A percentile compares a stretch with the other conserved stretches of the same genome.
phyloP scores from a whole-genome alignment of 2,113 vertebrate species.

The Leucopternis melanops region DNA sequence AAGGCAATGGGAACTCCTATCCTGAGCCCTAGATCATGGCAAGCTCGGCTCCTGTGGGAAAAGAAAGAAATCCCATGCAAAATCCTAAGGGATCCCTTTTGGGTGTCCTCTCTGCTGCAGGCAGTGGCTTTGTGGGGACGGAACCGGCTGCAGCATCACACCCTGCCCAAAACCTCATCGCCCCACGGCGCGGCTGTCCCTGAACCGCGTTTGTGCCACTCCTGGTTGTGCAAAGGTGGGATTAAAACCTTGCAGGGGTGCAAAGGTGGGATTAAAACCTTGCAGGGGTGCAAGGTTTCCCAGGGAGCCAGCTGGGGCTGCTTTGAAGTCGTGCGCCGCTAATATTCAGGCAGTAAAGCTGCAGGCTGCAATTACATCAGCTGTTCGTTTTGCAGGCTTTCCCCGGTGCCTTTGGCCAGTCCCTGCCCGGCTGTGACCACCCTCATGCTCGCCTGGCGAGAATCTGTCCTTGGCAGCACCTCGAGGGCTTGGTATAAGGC shows the following conservation, averaged over 20 bases:
- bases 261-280: not conserved
- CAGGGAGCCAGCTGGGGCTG: fast-evolving
- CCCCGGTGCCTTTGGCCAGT: not conserved
- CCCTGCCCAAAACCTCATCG: not conserved
- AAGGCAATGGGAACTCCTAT: too few species aligned
- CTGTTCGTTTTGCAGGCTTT: not conserved
- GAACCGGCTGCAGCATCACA: not conserved
- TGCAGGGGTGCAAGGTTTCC: not conserved
- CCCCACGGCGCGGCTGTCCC: fast-evolving
- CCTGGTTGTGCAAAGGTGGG: too few species aligned
- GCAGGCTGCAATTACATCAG: not conserved
- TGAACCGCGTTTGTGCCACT: fast-evolving
- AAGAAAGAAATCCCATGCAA: not conserved
- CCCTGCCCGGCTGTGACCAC: not conserved
- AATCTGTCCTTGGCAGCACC: not conserved
- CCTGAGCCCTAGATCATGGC: too few species aligned
- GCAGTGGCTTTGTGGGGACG: not conserved
- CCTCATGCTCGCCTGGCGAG: fast-evolving
- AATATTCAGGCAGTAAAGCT: not conserved
- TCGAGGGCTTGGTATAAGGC: not conserved
- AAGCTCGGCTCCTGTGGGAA: not conserved
- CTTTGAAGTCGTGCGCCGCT: not conserved
- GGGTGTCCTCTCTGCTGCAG: not conserved
- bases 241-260: not conserved
- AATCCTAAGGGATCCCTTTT: not conserved